Evolutionary conservation across 2,113 vertebrate species (phyloP), one percentile per base, ranked within the genome.

Genomic region (Redunca redunca): DNA sequence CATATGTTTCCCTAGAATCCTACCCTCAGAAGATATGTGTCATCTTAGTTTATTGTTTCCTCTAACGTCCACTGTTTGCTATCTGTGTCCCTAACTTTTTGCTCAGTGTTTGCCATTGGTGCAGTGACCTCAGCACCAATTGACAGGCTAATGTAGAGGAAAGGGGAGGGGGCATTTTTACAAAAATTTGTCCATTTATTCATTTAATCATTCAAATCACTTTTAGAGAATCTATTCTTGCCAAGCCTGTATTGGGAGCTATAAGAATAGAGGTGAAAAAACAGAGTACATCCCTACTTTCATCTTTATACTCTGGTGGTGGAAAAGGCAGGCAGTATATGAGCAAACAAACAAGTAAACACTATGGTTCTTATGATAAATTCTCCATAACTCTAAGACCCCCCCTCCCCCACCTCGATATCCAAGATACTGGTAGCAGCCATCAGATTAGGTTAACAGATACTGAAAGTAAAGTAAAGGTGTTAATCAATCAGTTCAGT

Each of bases 361-460:
- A 80, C 28, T 5, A 43, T n/a, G 6, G 25, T 80, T 85, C 52
- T 60, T 60, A 25, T 53, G 50, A 89, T n/a, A 62, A 57, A 16
- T 30, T 88, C 46, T 84, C 13, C 7, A 17, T 19, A 48, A 52
- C 4, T 48, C 53, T 55, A 14, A 64, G 40, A 62, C 23, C 28
- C 62, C 6, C 25, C 1, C 12, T n/a, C 3, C 40, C 1, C 9
- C 1, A 1, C 53, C 52, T 26, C 1, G 2, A 91, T 83, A 6
- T 25, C n/a, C 11, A n/a, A 48, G n/a, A 52, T 89, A 48, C 33
- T 36, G 53, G 16, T 14, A 84, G 26, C 86, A 67, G 30, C 5
- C 40, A 81, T 19, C 9, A 36, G 28, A 8, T 60, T 71, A 33
- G 33, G 23, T 85, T 81, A 30, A 74, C 21, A 36, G 23, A 43